phyloP scores from a whole-genome alignment of 37 sponge, comb jelly and placozoan species.

The Mnemiopsis leidyi region DNA sequence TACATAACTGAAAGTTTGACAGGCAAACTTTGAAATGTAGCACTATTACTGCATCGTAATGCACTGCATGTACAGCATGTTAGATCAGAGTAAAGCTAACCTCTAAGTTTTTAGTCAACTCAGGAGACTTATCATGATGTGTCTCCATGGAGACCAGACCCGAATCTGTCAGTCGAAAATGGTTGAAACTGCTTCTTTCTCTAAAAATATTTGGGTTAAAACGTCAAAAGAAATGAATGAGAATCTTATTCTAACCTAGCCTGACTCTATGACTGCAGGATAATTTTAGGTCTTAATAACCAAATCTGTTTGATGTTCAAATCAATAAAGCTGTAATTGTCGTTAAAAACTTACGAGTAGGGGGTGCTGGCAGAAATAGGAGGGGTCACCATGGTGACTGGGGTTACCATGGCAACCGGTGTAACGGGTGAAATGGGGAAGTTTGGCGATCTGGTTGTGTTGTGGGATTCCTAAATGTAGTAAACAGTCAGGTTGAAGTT shows the following conservation, averaged over 20 bases:
- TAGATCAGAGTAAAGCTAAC: background rate
- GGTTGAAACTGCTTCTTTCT: conserved; percentile 30
- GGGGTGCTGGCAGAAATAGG: conserved; percentile 39
- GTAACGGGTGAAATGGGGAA: background rate
- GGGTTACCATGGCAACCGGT: conserved; percentile 32
- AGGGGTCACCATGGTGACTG: conserved; percentile 30
- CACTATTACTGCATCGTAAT: too few species aligned
- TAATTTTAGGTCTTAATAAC: too few species aligned
- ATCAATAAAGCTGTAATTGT: too few species aligned
- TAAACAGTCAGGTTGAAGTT: too few species aligned
- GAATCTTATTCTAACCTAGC: too few species aligned
- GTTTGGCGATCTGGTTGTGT: background rate
- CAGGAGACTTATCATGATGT: background rate
- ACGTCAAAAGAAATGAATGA: too few species aligned
- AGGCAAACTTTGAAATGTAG: too few species aligned
- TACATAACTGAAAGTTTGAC: background rate
- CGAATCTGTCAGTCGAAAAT: conserved; percentile 13
- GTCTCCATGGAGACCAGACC: conserved; percentile 14
- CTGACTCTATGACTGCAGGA: too few species aligned
- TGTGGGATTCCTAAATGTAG: conserved; percentile 24
- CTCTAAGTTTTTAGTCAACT: background rate
- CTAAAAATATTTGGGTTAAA: background rate
- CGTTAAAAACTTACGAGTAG: conserved; percentile 47
- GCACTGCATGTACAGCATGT: too few species aligned
- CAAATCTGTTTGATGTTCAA: too few species aligned